Base-by-base conservation (phyloP, 2,888 invertebrate species). In the Mythimna pallens region DNA sequence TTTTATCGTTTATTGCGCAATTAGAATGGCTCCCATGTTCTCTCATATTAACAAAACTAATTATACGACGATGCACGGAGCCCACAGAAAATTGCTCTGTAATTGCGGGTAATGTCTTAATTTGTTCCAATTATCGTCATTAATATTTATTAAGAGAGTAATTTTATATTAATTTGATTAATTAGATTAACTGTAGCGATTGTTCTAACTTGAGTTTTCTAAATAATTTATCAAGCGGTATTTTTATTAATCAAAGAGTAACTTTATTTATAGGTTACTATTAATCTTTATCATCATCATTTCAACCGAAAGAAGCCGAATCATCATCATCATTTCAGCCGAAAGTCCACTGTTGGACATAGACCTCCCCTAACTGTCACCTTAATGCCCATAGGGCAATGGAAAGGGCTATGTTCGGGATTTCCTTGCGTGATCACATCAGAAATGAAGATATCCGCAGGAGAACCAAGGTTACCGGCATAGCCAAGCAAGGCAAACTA, bases 61-160 rank as follows among this genome's bases (percentile, higher is more conserved):
- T 82, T 83, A 75, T 63, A 64, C 68, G 50, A 67, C 58, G 40
- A 80, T 67, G 22, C 67, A 64, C 57, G 54, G 54, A 67, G 54
- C 73, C 70, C 66, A 57, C 65, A 50, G 76, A 62, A 80, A 73
- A 76, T 76, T 70, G 47, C 71, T 20, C 6, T 61, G 59, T 67
- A 79, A 81, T 79, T 78, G 64, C 25, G 34, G 40, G 30, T 83
- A 82, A 83, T 68, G 74, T 70, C 84, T 77, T 77, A 50, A 83
- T 83, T 77, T 73, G 30, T 66, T 66, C 22, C 65, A 80, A 83
- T 83, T 82, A 74, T 68, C 36, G 20, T 76, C 68, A 75, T 68
- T 71, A 58, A 81, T 72, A 69, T 63, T 80, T 70, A 69, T 82
- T 66, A 78, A 65, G 58, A 65, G 58, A 67, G 70, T 70, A 63